A percentile compares a stretch with the other conserved stretches of the same genome.
These are phyloP conservation scores for Dolichopus griseipennis DNA, from an alignment of 2,888 invertebrate genomes.

Conservation along the genomic window DNA sequence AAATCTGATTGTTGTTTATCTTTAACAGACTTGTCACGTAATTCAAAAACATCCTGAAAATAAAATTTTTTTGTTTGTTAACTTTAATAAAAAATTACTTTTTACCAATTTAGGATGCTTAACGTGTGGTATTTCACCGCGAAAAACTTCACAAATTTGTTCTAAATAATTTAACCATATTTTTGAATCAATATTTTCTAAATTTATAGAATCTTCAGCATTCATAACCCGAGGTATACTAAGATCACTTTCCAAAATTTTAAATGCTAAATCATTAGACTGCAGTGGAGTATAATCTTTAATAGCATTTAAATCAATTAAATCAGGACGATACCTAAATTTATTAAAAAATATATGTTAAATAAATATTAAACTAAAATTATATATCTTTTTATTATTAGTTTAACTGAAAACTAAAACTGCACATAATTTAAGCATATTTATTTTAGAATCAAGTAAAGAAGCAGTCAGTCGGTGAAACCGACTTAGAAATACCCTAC, in stretches of 20 bases:
- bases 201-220: slow-evolving; percentile 55
- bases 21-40: slow-evolving; percentile 38
- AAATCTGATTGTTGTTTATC: slow-evolving; percentile 40
- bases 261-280: slow-evolving; percentile 77
- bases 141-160: slow-evolving; percentile 82
- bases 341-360: too few relatives aligned
- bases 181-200: slow-evolving; percentile 38
- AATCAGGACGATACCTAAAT: slow-evolving; percentile 80
- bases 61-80: slow-evolving; percentile 7
- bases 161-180: slow-evolving; percentile 69
- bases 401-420: too few relatives aligned
- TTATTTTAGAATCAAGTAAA: too few relatives aligned
- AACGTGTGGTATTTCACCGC: slow-evolving; percentile 80
- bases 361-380: too few relatives aligned
- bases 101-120: slow-evolving; percentile 64
- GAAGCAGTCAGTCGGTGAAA: too few relatives aligned
- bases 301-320: slow-evolving; percentile 65
- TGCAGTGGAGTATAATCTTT: slow-evolving; percentile 55
- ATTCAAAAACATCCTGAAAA: slow-evolving; percentile 43
- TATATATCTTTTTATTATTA: too few relatives aligned
- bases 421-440: too few relatives aligned
- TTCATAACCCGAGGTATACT: slow-evolving; percentile 65
- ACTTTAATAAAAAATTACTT: slow-evolving; percentile 17
- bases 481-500: too few relatives aligned
- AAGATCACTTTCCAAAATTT: slow-evolving; percentile 74